Conservation (phyloP, 2,113 vertebrate genomes). For the Spheniscus mendiculus region DNA sequence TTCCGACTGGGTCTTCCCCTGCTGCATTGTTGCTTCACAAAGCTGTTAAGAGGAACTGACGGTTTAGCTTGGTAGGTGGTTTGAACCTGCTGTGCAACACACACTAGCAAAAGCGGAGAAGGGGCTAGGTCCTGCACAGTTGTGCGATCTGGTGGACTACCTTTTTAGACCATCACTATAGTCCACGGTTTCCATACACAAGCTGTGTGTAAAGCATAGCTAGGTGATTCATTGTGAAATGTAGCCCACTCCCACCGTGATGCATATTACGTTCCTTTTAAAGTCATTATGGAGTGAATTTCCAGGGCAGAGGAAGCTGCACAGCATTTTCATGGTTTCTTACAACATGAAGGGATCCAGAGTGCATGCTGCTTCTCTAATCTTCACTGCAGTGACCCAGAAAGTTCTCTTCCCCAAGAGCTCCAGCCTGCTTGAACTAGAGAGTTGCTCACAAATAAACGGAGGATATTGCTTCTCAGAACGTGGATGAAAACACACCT, state of each 20-base stretch:
- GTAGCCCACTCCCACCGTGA: neutral
- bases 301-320: neutral
- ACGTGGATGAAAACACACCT: neutral
- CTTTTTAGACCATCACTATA: neutral
- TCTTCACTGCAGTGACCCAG: neutral
- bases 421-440: neutral
- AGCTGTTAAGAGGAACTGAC: neutral
- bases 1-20: neutral
- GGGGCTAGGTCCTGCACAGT: neutral
- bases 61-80: neutral
- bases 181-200: neutral
- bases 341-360: neutral
- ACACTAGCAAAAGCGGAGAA: neutral
- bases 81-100: neutral
- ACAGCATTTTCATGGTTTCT: neutral
- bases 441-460: neutral
- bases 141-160: rapidly evolving
- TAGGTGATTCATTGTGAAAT: neutral
- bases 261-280: neutral
- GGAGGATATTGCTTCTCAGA: neutral
- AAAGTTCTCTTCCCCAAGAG: neutral
- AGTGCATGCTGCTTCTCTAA: neutral
- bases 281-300: neutral
- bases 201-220: neutral
- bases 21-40: neutral